These are phyloP conservation scores for Mesocentrotus franciscanus DNA, from an alignment of 53 echinoderm and acorn worm genomes.

Conservation along the genomic window DNA sequence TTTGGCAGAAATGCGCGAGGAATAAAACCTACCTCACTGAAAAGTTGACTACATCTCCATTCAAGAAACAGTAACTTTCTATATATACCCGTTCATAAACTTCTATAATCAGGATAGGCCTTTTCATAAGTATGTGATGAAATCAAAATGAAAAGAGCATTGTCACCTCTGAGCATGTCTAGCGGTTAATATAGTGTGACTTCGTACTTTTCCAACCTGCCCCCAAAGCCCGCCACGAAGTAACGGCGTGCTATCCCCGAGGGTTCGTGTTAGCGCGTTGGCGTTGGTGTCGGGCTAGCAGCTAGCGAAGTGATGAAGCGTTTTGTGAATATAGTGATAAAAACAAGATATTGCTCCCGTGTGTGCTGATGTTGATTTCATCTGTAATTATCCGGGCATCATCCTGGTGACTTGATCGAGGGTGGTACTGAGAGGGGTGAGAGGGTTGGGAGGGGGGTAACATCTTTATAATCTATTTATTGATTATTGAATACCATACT, in stretches of 20 bases:
- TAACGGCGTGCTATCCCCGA: not conserved
- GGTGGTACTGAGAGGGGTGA: too few relatives aligned
- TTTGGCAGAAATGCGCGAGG: too few relatives aligned
- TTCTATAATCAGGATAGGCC: too few relatives aligned
- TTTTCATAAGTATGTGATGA: not conserved
- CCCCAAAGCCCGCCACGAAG: conserved; percentile 17
- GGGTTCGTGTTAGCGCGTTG: not conserved
- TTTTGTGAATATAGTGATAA: not conserved
- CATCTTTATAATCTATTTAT: too few relatives aligned
- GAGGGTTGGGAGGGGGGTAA: not conserved
- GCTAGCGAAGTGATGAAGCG: not conserved
- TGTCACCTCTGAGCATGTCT: not conserved
- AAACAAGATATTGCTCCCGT: not conserved
- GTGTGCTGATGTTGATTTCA: not conserved
- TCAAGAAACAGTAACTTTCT: too few relatives aligned
- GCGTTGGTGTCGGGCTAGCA: not conserved
- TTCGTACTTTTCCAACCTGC: conserved; percentile 47
- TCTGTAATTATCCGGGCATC: not conserved
- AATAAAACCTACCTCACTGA: not conserved
- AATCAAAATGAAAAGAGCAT: not conserved
- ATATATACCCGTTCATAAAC: too few relatives aligned
- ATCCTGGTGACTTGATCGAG: not conserved
- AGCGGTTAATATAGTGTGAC: conserved; percentile 38
- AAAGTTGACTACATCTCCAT: not conserved
- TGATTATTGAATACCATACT: too few relatives aligned